Evolutionary conservation across 2,797 vertebrate genomes (phyloP).

Genomic region (Tiaroga cobitis): DNA sequence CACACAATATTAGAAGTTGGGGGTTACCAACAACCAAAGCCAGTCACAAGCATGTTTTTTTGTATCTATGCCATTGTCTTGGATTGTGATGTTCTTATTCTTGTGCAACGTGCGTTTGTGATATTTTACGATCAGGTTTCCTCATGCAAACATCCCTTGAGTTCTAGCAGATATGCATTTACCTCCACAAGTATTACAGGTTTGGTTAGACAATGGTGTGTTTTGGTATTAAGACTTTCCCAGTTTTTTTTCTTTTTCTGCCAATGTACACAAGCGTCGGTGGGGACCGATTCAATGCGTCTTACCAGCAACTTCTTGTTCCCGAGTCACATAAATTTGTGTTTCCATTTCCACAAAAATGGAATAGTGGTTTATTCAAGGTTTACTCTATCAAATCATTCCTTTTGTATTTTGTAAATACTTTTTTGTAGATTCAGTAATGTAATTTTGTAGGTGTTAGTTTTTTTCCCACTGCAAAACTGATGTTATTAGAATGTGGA

Average conservation of each 20-base stretch:
- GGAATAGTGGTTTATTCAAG: constrained; percentile 37
- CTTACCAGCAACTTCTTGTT: constrained; percentile 39
- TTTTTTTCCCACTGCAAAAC: constrained; percentile 43
- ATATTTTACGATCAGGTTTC: neutral
- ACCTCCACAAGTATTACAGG: constrained; percentile 40
- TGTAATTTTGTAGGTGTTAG: constrained; percentile 53
- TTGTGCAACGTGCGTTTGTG: neutral
- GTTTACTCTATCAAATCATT: constrained; percentile 50
- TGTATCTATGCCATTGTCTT: constrained; percentile 1
- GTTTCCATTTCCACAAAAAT: constrained; percentile 34
- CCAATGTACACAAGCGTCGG: neutral
- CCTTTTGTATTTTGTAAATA: constrained; percentile 65
- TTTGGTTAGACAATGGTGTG: constrained; percentile 12
- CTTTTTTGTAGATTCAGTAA: constrained; percentile 59
- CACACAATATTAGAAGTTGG: too few relatives aligned
- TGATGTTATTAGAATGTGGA: constrained; percentile 48
- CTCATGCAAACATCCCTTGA: neutral
- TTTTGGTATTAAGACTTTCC: constrained; percentile 20
- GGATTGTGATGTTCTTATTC: constrained; percentile 6
- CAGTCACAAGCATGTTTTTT: constrained; percentile 10
- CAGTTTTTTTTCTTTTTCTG: constrained; percentile 18
- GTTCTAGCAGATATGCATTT: constrained; percentile 23
- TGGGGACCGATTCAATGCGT: constrained; percentile 4
- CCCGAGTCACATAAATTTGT: constrained; percentile 44
- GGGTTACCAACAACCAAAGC: constrained; percentile 35